These are phyloP conservation scores for Bergia puertoricense DNA, from an alignment of 92 coral and sea anemone genomes.

Conservation along the genomic window DNA sequence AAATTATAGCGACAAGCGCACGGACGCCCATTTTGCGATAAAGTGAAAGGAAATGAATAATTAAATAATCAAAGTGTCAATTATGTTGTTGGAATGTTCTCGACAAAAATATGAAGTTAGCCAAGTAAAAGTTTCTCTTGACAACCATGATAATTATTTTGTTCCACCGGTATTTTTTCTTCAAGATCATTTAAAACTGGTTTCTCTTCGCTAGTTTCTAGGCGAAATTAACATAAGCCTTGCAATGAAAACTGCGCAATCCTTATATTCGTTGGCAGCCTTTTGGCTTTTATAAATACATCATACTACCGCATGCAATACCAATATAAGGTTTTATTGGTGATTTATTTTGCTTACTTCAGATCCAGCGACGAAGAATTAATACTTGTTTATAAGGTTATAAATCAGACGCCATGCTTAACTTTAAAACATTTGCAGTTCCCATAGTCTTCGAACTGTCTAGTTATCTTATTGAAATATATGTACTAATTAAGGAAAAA, in stretches of 20 bases:
- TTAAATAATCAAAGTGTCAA: neutral
- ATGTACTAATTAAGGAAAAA: neutral
- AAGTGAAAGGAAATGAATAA: neutral
- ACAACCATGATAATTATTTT: no score
- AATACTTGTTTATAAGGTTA: neutral
- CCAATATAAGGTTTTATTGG: slow-evolving; percentile 14
- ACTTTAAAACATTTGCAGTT: neutral
- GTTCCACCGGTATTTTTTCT: no score
- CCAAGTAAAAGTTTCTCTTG: neutral
- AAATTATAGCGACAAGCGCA: neutral
- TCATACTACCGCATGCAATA: neutral
- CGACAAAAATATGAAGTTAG: neutral
- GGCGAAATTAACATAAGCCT: neutral
- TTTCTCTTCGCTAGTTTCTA: no score
- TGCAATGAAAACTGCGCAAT: neutral
- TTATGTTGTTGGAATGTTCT: neutral
- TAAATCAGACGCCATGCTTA: neutral
- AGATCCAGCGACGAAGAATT: neutral
- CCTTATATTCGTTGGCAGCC: no score
- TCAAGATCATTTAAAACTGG: no score
- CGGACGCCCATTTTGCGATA: neutral
- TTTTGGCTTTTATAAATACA: neutral
- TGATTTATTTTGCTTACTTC: slow-evolving; percentile 4
- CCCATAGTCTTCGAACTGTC: neutral
- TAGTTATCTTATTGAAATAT: neutral